phyloP scores from a whole-genome alignment of 2,888 invertebrate species.

The Lasius fuliginosus region DNA sequence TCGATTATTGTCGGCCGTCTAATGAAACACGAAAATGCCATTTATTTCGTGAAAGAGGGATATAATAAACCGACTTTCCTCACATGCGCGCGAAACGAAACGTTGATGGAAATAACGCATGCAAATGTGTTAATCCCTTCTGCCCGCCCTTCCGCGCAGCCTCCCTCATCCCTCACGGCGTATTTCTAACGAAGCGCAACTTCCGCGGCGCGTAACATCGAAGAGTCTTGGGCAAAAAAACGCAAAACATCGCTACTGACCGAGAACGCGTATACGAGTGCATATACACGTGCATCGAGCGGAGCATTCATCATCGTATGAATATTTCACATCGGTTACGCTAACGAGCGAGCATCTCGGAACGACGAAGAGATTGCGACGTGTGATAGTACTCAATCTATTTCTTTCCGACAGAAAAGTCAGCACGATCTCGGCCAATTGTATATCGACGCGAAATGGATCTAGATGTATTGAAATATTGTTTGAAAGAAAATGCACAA shows the following conservation, averaged over 20 bases:
- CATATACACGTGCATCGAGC: slow-evolving; percentile 39
- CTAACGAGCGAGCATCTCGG: slow-evolving; percentile 66
- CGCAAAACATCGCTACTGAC: slow-evolving; percentile 58
- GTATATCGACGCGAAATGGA: not conserved
- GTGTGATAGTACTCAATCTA: slow-evolving; percentile 19
- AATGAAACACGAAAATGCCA: slow-evolving; percentile 50
- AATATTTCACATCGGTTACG: slow-evolving; percentile 72
- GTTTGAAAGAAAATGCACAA: not conserved
- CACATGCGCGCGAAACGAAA: not conserved
- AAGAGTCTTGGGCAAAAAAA: slow-evolving; percentile 58
- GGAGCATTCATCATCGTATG: slow-evolving; percentile 70
- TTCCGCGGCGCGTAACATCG: slow-evolving; percentile 45
- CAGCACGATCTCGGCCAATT: not conserved
- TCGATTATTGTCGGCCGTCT: slow-evolving; percentile 32
- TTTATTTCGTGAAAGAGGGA: slow-evolving; percentile 20
- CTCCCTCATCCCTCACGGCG: not conserved
- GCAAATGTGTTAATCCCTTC: slow-evolving; percentile 27
- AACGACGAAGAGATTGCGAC: slow-evolving; percentile 53
- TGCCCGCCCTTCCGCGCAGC: not conserved
- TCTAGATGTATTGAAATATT: not conserved
- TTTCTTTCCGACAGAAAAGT: not conserved
- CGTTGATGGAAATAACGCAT: slow-evolving; percentile 41
- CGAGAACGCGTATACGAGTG: slow-evolving; percentile 40
- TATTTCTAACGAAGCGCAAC: slow-evolving; percentile 32
- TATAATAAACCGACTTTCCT: slow-evolving; percentile 21